Percentiles rank a stretch among this genome's conserved stretches.
These are phyloP conservation scores for Brachyhypopomus occidentalis DNA, from an alignment of 2,113 vertebrate species.

Conservation along the genomic window DNA sequence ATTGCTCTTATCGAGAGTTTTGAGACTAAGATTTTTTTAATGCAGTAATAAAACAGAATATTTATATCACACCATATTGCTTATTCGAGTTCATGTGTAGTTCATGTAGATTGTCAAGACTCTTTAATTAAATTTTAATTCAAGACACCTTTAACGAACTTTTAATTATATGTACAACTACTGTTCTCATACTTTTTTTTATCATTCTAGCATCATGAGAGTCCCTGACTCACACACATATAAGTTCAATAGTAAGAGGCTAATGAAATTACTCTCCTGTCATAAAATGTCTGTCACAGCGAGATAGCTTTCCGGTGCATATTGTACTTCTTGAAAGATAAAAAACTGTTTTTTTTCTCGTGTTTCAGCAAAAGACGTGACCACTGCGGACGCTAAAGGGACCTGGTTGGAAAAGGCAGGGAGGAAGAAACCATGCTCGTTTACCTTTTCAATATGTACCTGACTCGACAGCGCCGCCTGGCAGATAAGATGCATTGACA, in stretches of 20 bases:
- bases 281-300: constrained; percentile 42
- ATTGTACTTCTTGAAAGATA: background rate
- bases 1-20: too few species aligned
- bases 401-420: constrained; percentile 39
- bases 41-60: too few species aligned
- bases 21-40: too few species aligned
- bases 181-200: background rate
- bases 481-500: constrained; percentile 59
- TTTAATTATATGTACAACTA: background rate
- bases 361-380: constrained; percentile 37
- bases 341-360: background rate
- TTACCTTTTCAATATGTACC: constrained; percentile 51
- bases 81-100: too few species aligned
- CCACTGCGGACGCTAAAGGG: constrained; percentile 35
- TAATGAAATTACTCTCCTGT: constrained; percentile 40
- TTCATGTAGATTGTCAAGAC: too few species aligned
- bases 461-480: constrained; percentile 72
- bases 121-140: too few species aligned
- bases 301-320: background rate
- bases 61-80: too few species aligned
- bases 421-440: constrained; percentile 50
- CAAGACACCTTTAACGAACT: too few species aligned
- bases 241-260: background rate
- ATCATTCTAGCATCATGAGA: background rate
- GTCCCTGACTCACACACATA: background rate